phyloP scores from a whole-genome alignment of 2,888 invertebrate genomes.

The Sinelater perroti region DNA sequence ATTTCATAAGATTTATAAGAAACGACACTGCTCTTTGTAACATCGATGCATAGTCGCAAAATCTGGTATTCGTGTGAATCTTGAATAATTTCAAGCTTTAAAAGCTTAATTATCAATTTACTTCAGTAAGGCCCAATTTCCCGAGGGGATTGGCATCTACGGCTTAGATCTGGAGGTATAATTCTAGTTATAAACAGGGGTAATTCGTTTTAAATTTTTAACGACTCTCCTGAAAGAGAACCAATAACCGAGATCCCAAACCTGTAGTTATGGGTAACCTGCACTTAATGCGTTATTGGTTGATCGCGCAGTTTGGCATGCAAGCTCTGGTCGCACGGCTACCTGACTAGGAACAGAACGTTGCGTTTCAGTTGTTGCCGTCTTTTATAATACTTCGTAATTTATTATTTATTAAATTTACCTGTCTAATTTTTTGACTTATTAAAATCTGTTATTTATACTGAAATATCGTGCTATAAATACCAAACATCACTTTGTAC shows the following conservation, averaged over 20 bases:
- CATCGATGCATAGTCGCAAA: too few relatives aligned
- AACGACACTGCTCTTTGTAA: too few relatives aligned
- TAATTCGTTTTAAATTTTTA: slow-evolving; percentile 43
- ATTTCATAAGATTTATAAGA: too few relatives aligned
- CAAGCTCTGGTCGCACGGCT: slow-evolving; percentile 26
- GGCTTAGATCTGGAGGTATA: slow-evolving; percentile 32
- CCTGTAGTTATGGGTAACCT: slow-evolving; percentile 41
- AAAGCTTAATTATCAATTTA: slow-evolving; percentile 25
- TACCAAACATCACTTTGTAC: too few relatives aligned
- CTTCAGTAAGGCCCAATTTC: slow-evolving; percentile 17
- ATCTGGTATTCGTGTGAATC: too few relatives aligned
- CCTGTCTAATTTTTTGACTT: too few relatives aligned
- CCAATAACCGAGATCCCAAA: slow-evolving; percentile 41
- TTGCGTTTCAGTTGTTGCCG: too few relatives aligned
- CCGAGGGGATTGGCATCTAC: slow-evolving; percentile 25
- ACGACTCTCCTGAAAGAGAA: slow-evolving; percentile 40
- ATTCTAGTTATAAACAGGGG: slow-evolving; percentile 39
- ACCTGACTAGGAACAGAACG: slow-evolving; percentile 26
- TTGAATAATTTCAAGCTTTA: too few relatives aligned
- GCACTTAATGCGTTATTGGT: slow-evolving; percentile 34
- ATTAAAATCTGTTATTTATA: too few relatives aligned
- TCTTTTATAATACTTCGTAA: too few relatives aligned
- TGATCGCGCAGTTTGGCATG: slow-evolving; percentile 30
- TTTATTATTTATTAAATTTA: too few relatives aligned
- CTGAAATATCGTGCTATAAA: too few relatives aligned